These are phyloP conservation scores for Zoanthus sansibaricus DNA, from an alignment of 92 coral and sea anemone species.

Conservation along the genomic window DNA sequence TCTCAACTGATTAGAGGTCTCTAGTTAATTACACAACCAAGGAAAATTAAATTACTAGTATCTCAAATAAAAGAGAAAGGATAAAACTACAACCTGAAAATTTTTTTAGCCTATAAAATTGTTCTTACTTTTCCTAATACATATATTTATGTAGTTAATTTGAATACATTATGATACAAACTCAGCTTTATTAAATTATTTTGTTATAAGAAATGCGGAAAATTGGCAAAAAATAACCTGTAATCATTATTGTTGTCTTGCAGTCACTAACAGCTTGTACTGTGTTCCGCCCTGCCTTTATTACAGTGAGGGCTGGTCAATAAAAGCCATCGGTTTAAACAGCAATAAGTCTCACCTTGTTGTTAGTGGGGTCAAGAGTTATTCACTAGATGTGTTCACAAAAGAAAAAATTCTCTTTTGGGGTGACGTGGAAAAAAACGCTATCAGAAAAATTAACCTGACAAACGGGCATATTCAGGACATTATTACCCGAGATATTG, in stretches of 20 bases:
- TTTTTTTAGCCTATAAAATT: no score
- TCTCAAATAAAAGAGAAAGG: no score
- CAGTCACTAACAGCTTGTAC: not conserved
- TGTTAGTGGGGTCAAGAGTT: constrained; percentile 6
- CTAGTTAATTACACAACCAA: no score
- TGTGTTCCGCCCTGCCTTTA: constrained; percentile 28
- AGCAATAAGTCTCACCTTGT: not conserved
- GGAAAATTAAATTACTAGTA: no score
- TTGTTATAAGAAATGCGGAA: no score
- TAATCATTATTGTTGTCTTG: not conserved
- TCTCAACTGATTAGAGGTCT: no score
- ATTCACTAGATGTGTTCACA: constrained; percentile 22
- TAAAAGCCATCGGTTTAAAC: constrained; percentile 12
- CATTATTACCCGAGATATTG: constrained; percentile 41
- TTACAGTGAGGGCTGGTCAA: constrained; percentile 18
- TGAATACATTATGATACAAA: no score
- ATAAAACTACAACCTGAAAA: no score
- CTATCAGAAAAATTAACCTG: constrained; percentile 10
- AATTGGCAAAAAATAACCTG: no score
- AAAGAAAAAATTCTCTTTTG: constrained; percentile 19
- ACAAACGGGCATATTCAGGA: constrained; percentile 16
- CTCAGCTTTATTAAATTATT: no score
- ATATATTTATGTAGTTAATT: no score
- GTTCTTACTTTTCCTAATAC: no score
- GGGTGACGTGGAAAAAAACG: constrained; percentile 11